Base-by-base conservation (phyloP, 1,140 invertebrate species). In the Limonius californicus region DNA sequence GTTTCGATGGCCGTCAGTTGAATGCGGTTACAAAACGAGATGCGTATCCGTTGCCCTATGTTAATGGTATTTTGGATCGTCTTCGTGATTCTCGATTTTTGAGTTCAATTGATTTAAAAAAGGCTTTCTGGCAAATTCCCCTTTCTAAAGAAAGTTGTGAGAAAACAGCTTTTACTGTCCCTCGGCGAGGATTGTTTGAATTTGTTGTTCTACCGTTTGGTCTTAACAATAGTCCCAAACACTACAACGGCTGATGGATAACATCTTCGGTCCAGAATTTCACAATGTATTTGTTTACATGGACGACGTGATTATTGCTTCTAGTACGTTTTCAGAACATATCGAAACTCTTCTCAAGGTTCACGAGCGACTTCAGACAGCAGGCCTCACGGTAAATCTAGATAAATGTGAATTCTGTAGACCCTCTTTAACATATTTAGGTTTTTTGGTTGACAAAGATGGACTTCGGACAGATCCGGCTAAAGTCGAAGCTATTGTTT, bases 241-340 rank as follows among this genome's bases (percentile, higher is more conserved):
- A 1, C 76, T 78, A 54, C 70, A 74, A 39, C 27, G 70, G 30
- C 60, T 76, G 7, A 72, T 77, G 55, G 71, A 74, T 21, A 54
- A 61, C 27, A 56, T 73, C 15, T 43, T 68, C 3, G 61, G 65
- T 12, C 60, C 54, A 9, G 15, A 61, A 23, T 6, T 57, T 70
- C 61, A 35, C 42, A 15, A 32, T 61, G 39, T 59, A 59, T 59
- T 61, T 57, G 35, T 58, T 65, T 76, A 75, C 56, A 39, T 78
- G 27, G 76, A 77, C 65, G 79, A 76, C 58, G 63, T 70, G 20
- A 61, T 72, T 30, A 61, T 67, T 55, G 64, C 58, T 27, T 56
- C 21, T 8, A 7, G 42, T 32, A 57, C 19, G 23, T 64, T 55
- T 20, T 54, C 62, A 11, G 15, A 42, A 7, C 27, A 57, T 21